Evolutionary conservation across 2,113 vertebrate species (phyloP), one percentile per base, ranked within the genome.

Genomic region (Falcunculus frontatus): DNA sequence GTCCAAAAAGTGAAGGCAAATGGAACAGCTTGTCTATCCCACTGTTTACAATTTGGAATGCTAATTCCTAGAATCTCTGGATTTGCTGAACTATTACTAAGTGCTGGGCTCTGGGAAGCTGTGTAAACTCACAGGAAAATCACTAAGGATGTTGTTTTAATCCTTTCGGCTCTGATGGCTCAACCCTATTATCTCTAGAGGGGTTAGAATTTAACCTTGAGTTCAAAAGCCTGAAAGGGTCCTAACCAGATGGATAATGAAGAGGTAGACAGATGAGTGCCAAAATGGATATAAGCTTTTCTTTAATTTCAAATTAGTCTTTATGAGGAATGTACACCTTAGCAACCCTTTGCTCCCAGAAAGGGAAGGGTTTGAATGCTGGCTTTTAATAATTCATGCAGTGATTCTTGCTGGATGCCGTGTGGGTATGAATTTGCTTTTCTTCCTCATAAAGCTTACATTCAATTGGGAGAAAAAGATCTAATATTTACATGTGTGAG

Each of bases 401-500:
- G 64, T 26, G 68, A 77, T 55, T 84, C 83, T 92, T 73, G 25
- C 82, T 79, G 85, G 53, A 52, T 79, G 46, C n/a, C 2, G 3
- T 12, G 88, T 33, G 50, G 32, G 50, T 83, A 33, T 77, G 88
- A 90, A 92, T 95, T 80, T 94, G 46, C 73, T 90, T 88, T 94
- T 93, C 84, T 95, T 91, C 73, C 62, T 94, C 55, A 32, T 22
- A 84, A 92, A 94, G 68, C 73, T 89, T 75, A 46, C 73, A 91
- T 87, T 92, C 47, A 94, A 49, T 57, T 59, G 81, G 53, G 60
- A 84, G 84, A 74, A 92, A 95, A 93, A 95, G 63, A 90, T 47
- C 90, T 96, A 94, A 96, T 94, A 95, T 95, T 95, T 94, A 92
- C 94, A 77, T 44, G 79, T 70, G 72, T 84, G 85, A 90, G 79